These are phyloP conservation scores for Montipora foliosa DNA, from an alignment of 64 coral and sea anemone species.

Conservation along the genomic window DNA sequence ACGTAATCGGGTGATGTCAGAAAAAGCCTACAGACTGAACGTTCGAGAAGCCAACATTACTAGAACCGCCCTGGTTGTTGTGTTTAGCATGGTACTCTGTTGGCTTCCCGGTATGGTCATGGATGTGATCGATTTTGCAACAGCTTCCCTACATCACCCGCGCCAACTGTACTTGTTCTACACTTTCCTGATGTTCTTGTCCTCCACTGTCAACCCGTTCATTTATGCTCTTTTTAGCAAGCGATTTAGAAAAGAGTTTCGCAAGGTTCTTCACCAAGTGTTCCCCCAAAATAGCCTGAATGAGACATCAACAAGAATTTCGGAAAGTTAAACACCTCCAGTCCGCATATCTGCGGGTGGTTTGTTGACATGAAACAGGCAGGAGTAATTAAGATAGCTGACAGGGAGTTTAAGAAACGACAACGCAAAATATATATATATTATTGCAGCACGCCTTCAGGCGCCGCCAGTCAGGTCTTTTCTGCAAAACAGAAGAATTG, in stretches of 20 bases:
- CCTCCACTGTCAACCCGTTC: conserved; percentile 49
- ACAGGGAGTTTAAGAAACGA: no score
- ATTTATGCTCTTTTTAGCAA: conserved; percentile 65
- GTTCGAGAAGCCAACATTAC: conserved; percentile 63
- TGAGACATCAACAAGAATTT: background rate
- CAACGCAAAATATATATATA: no score
- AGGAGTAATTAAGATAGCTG: no score
- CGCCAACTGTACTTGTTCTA: conserved; percentile 54
- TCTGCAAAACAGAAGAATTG: no score
- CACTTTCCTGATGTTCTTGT: conserved; percentile 41
- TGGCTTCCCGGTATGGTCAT: conserved; percentile 66
- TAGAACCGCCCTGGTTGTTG: conserved; percentile 5
- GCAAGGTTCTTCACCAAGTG: conserved; percentile 9
- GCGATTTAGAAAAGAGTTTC: conserved; percentile 39
- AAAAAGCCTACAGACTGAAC: background rate
- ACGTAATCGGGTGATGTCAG: background rate
- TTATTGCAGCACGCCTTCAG: no score
- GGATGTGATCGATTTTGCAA: conserved; percentile 22
- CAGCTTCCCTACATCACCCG: conserved; percentile 12
- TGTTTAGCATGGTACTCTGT: conserved; percentile 47
- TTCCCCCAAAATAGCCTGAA: background rate
- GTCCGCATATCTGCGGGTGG: no score
- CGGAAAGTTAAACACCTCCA: background rate
- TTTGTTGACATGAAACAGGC: no score
- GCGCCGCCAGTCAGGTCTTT: no score